Conservation (phyloP, 2,113 vertebrate genomes). For the Eulemur macaco region DNA sequence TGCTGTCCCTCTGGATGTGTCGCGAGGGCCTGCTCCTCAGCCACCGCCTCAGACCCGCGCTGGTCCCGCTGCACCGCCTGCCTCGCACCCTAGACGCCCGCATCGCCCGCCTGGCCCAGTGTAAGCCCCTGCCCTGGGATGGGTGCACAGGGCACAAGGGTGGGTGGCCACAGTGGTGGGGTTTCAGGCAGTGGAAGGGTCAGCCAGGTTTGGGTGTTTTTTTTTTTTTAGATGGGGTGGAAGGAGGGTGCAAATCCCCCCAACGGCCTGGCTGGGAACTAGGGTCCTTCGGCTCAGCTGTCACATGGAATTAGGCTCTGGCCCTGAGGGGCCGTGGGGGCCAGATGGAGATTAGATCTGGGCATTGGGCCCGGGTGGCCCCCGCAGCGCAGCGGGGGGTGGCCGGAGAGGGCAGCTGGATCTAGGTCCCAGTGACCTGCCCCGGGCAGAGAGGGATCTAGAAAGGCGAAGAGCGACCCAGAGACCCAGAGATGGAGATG, state of each 20-base stretch:
- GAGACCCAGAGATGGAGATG: not conserved
- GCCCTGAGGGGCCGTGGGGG: not conserved
- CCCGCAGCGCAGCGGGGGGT: not conserved
- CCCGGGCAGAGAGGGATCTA: not conserved
- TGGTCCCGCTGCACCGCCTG: conserved; percentile 60
- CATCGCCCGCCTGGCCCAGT: conserved; percentile 76
- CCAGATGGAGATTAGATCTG: conserved; percentile 68
- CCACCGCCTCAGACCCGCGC: conserved; percentile 58
- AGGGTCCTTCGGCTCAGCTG: conserved; percentile 44
- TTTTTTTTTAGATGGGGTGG: not conserved
- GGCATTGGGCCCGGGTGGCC: not conserved
- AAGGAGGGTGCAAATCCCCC: not conserved
- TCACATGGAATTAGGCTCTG: conserved; percentile 63
- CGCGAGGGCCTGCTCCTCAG: conserved; percentile 61
- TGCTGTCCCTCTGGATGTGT: conserved; percentile 77
- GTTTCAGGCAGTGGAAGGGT: not conserved
- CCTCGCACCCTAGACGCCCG: conserved; percentile 73
- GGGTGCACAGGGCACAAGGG: not conserved
- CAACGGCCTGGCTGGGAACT: not conserved
- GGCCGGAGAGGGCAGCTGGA: not conserved
- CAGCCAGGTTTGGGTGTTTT: not conserved
- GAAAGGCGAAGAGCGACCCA: not conserved
- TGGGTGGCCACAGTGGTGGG: not conserved
- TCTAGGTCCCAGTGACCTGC: not conserved
- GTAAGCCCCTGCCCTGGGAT: conserved; percentile 42